A percentile compares a stretch with the other conserved stretches of the same genome.
Conservation (phyloP, 2,888 invertebrate genomes). For the Campopleginae sp. region DNA sequence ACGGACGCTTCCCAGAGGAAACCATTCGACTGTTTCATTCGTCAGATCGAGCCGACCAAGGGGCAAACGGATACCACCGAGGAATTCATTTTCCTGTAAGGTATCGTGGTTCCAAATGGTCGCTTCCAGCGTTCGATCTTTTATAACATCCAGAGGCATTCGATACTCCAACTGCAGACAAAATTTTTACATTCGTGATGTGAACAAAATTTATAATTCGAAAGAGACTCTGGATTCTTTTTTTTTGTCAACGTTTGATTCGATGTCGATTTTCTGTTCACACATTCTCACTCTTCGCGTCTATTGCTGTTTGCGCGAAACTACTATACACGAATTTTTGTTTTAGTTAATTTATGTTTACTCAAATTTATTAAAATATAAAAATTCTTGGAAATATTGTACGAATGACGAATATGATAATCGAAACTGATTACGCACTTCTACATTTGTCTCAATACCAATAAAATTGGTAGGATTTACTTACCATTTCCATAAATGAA, state of each 20-base stretch:
- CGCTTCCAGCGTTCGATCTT: conserved; percentile 92
- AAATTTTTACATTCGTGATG: conserved; percentile 42
- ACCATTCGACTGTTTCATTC: conserved; percentile 94
- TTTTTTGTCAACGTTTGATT: background rate
- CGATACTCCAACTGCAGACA: conserved; percentile 92
- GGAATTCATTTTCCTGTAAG: conserved; percentile 96
- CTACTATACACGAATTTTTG: background rate
- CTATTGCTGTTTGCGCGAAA: background rate
- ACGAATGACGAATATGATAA: background rate
- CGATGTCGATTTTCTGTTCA: background rate
- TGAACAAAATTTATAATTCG: background rate
- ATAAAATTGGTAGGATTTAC: conserved; percentile 83
- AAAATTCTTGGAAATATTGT: background rate
- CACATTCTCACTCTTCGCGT: background rate
- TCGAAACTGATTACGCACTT: background rate
- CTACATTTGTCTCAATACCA: background rate
- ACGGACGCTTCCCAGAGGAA: conserved; percentile 87
- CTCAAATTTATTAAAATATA: background rate
- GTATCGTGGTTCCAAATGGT: conserved; percentile 98
- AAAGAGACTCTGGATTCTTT: background rate
- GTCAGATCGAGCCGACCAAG: conserved; percentile 90
- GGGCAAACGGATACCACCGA: conserved; percentile 95
- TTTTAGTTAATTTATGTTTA: too few relatives aligned
- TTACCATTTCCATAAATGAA: conserved; percentile 98
- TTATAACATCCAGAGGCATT: conserved; percentile 92